Percentiles rank a stretch among this genome's conserved stretches.
These are phyloP conservation scores for Amniataba percoides DNA, from an alignment of 2,797 vertebrate genomes.

Conservation along the genomic window DNA sequence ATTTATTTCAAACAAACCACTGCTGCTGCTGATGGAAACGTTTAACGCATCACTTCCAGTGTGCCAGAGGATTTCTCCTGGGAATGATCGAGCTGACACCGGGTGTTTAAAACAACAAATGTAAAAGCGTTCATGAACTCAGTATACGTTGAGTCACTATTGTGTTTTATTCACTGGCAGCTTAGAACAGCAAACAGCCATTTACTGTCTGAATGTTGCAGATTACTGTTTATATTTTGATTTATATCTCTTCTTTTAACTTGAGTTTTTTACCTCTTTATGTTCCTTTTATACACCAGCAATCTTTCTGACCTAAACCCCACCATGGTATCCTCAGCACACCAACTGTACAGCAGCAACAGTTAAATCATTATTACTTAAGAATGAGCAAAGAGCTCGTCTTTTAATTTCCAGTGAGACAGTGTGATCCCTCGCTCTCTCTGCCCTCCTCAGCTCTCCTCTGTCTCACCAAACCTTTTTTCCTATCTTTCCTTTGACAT, in stretches of 20 bases:
- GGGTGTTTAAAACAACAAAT: conserved; percentile 58
- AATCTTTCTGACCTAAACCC: conserved; percentile 24
- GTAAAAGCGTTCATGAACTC: conserved; percentile 28
- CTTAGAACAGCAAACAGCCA: conserved; percentile 11
- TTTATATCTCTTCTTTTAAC: conserved; percentile 6
- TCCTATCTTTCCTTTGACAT: conserved; percentile 52
- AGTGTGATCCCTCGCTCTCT: conserved; percentile 47
- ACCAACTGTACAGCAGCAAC: conserved; percentile 32
- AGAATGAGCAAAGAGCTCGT: conserved; percentile 55
- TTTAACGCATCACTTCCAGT: conserved; percentile 62
- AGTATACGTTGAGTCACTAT: not conserved
- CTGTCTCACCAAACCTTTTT: conserved; percentile 44
- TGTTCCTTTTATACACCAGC: conserved; percentile 3
- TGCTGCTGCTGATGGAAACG: conserved; percentile 36
- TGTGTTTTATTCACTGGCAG: conserved; percentile 11
- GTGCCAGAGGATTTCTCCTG: conserved; percentile 42
- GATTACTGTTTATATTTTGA: conserved; percentile 8
- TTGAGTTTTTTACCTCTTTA: not conserved
- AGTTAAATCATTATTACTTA: conserved; percentile 54
- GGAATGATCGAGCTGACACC: conserved; percentile 45
- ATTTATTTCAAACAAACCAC: conserved; percentile 60
- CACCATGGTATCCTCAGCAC: not conserved
- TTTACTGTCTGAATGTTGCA: conserved; percentile 8
- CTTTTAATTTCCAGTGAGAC: conserved; percentile 54
- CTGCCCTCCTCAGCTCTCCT: conserved; percentile 32